Base-by-base conservation (phyloP, 2,797 vertebrate species). In the Eremophila alpestris region DNA sequence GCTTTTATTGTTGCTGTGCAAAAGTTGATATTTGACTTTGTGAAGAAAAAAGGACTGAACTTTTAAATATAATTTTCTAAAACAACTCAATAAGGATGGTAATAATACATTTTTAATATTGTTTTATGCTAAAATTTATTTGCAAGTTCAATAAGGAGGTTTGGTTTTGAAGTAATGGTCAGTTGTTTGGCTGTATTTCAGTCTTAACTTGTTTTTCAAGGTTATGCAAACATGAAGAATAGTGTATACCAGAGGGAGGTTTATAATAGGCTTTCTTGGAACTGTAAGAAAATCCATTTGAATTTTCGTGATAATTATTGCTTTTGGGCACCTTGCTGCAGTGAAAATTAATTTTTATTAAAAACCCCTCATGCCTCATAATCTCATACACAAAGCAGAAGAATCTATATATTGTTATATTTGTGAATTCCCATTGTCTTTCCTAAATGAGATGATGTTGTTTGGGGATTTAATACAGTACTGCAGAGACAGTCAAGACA, bases 261-360 rank as follows among this genome's bases (percentile, higher is more conserved):
- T 89, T 96, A 54, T 71, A 77, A 36, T 64, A 58, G 71, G 38
- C 27, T 92, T 89, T 91, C 82, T 81, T 91, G 68, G 52, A 83
- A 74, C n/a, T 80, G 36, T 68, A 80, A 89, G 54, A 70, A 86
- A 85, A 85, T 71, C 38, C 9, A 43, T 94, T 78, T 73, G 40
- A 69, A 71, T 94, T 84, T 87, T 46, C 82, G 26, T 69, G 48
- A n/a, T 84, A 62, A 60, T 81, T 70, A 81, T 6, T 79, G 67
- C 68, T 91, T 89, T 91, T 56, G 20, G 30, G 24, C 70, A 55
- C 27, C 46, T 94, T 81, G 32, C 36, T 83, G 76, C 43, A 75
- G 46, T 75, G 54, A 81, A 96, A 87, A 71, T n/a, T 60, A 67
- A 18, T 87, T 89, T 84, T 73, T 69, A 19, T 54, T 73, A 24